Conservation (phyloP, 1,140 invertebrate species). For the Plutomurus gul region DNA sequence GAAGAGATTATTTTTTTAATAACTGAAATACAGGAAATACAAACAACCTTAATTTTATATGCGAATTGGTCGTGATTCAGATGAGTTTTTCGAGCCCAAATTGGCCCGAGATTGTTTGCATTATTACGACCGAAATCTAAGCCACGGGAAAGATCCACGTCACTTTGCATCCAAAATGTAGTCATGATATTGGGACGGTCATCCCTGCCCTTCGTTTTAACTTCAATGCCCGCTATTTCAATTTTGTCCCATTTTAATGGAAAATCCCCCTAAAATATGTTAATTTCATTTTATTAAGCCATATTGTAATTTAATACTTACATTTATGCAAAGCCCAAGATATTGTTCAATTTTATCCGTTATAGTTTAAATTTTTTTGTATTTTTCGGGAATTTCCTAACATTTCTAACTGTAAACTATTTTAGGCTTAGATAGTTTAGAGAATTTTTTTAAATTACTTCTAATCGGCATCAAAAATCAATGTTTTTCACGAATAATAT, state of each 20-base stretch:
- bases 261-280: neutral
- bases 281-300: neutral
- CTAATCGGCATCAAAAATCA: too few relatives aligned
- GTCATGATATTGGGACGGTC: constrained; percentile 55
- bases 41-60: constrained; percentile 58
- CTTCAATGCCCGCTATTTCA: neutral
- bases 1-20: neutral
- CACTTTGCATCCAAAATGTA: constrained; percentile 76
- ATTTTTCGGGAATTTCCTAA: too few relatives aligned
- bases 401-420: too few relatives aligned
- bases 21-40: neutral
- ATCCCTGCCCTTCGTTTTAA: neutral
- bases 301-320: neutral
- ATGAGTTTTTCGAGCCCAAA: constrained; percentile 73
- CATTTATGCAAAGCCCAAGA: neutral
- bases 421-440: too few relatives aligned
- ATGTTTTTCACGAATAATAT: too few relatives aligned
- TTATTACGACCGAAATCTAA: constrained; percentile 66
- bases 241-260: neutral
- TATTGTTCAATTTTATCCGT: too few relatives aligned
- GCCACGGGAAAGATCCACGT: constrained; percentile 75
- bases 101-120: constrained; percentile 66
- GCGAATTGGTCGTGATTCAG: constrained; percentile 72
- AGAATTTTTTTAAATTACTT: too few relatives aligned
- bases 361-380: too few relatives aligned